phyloP scores from a whole-genome alignment of 1,140 invertebrate genomes.

The Diuraphis noxia region DNA sequence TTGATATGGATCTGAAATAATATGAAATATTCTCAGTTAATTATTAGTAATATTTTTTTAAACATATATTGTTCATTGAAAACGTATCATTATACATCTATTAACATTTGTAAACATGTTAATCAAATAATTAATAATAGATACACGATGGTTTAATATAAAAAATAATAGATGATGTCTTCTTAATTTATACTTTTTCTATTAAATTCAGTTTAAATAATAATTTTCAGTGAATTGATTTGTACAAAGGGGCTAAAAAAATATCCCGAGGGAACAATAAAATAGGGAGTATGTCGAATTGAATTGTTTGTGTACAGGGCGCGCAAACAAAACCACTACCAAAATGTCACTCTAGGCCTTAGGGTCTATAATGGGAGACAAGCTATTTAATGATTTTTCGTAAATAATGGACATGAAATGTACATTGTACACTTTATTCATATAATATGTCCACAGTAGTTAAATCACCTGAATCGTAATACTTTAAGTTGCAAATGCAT shows the following conservation, averaged over 20 bases:
- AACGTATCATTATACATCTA: neutral
- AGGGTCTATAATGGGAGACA: slow-evolving; percentile 14
- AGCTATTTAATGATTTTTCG: slow-evolving; percentile 35
- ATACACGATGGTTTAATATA: neutral
- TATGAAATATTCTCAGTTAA: neutral
- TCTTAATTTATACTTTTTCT: neutral
- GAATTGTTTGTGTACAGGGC: slow-evolving; percentile 16
- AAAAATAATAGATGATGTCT: neutral
- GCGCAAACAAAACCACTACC: slow-evolving; percentile 40
- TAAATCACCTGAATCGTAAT: neutral
- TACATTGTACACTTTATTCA: neutral
- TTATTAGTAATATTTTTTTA: neutral
- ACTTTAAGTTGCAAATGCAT: neutral
- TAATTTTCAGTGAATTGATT: slow-evolving; percentile 2
- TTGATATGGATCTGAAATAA: slow-evolving; percentile 89
- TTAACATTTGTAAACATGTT: neutral
- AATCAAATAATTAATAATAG: neutral
- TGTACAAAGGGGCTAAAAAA: slow-evolving; percentile 32
- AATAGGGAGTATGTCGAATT: slow-evolving; percentile 26
- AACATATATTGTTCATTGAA: neutral
- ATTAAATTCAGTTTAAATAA: slow-evolving; percentile 23
- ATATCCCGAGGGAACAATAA: slow-evolving; percentile 36
- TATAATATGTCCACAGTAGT: neutral
- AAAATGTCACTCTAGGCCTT: slow-evolving; percentile 34
- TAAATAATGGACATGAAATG: neutral